Evolutionary conservation across 2,797 vertebrate genomes (phyloP), one percentile per base, ranked within the genome.

Genomic region (Ambastaia sidthimunki): DNA sequence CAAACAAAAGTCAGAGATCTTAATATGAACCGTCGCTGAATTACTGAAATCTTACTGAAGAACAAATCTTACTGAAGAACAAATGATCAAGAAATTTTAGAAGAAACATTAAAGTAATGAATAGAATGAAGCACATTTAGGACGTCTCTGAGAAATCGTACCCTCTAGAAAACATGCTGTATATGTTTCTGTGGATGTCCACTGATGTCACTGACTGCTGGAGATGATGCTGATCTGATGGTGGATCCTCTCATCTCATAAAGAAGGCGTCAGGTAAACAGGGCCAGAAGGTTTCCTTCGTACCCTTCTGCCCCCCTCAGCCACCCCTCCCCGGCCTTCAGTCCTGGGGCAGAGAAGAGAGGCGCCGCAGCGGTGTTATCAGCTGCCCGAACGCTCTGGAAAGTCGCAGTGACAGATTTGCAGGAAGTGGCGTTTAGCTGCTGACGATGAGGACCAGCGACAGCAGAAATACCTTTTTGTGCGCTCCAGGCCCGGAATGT

Each of bases 381-480:
- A 54, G 88, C 88, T 90, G 87, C 87, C 88, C 91, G 92, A 93
- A 92, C 90, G 88, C 92, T 93, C 89, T 86, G 90, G 91, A 94
- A 88, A 89, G 88, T 91, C 92, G 87, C 91, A 94, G 91, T 94
- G 94, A 95, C 91, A 95, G 94, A 94, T 93, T 93, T 78, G 85
- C 93, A 94, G 94, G 94, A 95, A 95, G 91, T 91, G 92, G 90
- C 73, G 76, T 90, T 94, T 93, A 92, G 88, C 90, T 71, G 86
- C 90, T 87, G 91, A 90, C 89, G 89, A 92, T 78, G 90, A 90
- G 90, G 88, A 90, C 90, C 89, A 86, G 87, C 85, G 90, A 90
- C 90, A 93, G 92, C 92, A 94, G 93, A 94, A 93, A 94, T 90
- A 90, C 90, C 93, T 93, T 94, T 93, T 92, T 94, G 94, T 94